phyloP scores from a whole-genome alignment of 2,888 invertebrate species.

The Hypomecis punctinalis region DNA sequence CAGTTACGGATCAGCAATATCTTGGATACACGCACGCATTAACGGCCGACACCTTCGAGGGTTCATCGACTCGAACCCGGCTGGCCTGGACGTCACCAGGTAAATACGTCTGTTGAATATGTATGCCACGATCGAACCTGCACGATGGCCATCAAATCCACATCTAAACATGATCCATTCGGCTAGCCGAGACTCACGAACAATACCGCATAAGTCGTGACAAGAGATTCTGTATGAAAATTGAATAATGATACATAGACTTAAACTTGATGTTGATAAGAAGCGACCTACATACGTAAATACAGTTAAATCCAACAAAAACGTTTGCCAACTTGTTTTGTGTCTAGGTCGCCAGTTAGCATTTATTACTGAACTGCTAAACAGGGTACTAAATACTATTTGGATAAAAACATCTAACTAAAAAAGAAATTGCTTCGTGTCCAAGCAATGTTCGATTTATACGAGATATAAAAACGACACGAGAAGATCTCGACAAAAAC shows the following conservation, averaged over 20 bases:
- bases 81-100: conserved; percentile 42
- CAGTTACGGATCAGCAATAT: conserved; percentile 17
- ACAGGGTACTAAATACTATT: background rate
- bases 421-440: conserved; percentile 23
- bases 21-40: conserved; percentile 27
- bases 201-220: conserved; percentile 12
- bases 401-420: conserved; percentile 12
- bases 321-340: background rate
- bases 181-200: conserved; percentile 22
- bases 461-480: conserved; percentile 1
- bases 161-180: conserved; percentile 26
- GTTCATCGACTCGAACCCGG: conserved; percentile 42
- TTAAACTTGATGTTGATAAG: background rate
- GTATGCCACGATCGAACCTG: conserved; percentile 52
- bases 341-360: conserved; percentile 13
- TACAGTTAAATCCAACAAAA: conserved; percentile 12
- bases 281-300: conserved; percentile 3
- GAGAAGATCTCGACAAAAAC: conserved; percentile 12
- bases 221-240: background rate
- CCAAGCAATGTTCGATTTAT: conserved; percentile 7
- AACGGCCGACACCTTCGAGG: conserved; percentile 32
- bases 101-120: conserved; percentile 55
- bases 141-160: conserved; percentile 46
- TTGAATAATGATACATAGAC: background rate
- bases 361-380: conserved; percentile 5